phyloP scores from a whole-genome alignment of 2,888 invertebrate species.

The Cheilosia scutellata region DNA sequence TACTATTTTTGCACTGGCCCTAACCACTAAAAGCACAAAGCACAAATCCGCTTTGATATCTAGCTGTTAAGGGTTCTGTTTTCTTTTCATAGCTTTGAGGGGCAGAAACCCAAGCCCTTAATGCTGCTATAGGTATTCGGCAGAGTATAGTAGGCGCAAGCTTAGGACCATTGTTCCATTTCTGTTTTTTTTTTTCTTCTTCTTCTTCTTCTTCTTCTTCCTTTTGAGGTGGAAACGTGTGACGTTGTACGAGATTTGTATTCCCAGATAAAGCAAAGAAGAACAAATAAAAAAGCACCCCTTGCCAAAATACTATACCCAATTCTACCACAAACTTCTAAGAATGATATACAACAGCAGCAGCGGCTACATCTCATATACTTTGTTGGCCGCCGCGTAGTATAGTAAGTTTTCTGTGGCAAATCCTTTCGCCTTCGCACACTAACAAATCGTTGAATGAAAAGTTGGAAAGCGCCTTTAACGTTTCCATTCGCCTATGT shows the following conservation, averaged over 20 bases:
- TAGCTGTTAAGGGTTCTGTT: background rate
- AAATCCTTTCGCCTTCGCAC: constrained; percentile 28
- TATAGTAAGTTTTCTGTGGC: constrained; percentile 27
- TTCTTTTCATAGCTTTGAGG: constrained; percentile 41
- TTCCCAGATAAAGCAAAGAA: background rate
- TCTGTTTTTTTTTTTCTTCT: background rate
- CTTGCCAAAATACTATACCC: background rate
- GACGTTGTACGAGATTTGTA: background rate
- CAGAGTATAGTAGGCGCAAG: constrained; percentile 13
- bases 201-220: background rate
- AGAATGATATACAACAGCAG: background rate
- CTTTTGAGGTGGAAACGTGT: background rate
- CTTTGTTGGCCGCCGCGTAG: background rate
- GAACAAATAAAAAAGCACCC: background rate
- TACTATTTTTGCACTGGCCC: background rate
- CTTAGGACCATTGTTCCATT: background rate
- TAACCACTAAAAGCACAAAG: constrained; percentile 41
- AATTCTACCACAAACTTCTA: background rate
- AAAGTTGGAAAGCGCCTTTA: constrained; percentile 44
- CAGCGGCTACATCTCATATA: background rate
- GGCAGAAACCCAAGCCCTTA: constrained; percentile 24
- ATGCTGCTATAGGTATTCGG: background rate
- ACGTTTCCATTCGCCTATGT: constrained; percentile 28
- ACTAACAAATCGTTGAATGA: constrained; percentile 56
- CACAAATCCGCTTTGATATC: constrained; percentile 24